Conservation (phyloP, 2,797 vertebrate genomes). For the Megalops cyprinoides region DNA sequence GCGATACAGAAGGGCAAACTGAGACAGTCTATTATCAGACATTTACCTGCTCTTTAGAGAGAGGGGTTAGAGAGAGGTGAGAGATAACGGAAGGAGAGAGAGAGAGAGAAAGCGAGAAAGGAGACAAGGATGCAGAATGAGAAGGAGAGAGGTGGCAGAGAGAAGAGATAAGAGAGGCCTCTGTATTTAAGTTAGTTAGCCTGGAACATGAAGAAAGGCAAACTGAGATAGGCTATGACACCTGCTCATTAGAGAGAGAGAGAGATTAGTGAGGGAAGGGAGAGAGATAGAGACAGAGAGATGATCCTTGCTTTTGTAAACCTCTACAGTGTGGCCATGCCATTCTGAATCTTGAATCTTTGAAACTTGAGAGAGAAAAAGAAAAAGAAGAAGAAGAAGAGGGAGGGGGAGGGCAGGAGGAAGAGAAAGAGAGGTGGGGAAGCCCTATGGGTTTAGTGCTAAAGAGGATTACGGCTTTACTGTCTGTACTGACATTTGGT, state of each 20-base stretch:
- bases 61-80: background rate
- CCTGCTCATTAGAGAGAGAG: too few relatives aligned
- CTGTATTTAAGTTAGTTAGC: too few relatives aligned
- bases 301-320: too few relatives aligned
- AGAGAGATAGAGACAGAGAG: background rate
- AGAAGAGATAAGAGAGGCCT: too few relatives aligned
- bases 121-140: too few relatives aligned
- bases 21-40: background rate
- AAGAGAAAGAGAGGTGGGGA: conserved; percentile 43
- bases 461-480: conserved; percentile 55
- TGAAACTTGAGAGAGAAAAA: too few relatives aligned
- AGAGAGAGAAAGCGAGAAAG: background rate
- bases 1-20: background rate
- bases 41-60: background rate
- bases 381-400: background rate
- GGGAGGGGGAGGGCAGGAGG: background rate
- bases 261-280: background rate
- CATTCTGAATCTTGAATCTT: too few relatives aligned
- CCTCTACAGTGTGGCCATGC: too few relatives aligned
- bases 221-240: too few relatives aligned
- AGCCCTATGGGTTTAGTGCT: conserved; percentile 33
- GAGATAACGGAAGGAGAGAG: background rate
- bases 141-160: background rate
- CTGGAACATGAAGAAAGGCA: too few relatives aligned
- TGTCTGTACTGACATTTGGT: conserved; percentile 38